Evolutionary conservation across 1,140 invertebrate species (phyloP).

Genomic region (Ptiloglossa arizonensis): DNA sequence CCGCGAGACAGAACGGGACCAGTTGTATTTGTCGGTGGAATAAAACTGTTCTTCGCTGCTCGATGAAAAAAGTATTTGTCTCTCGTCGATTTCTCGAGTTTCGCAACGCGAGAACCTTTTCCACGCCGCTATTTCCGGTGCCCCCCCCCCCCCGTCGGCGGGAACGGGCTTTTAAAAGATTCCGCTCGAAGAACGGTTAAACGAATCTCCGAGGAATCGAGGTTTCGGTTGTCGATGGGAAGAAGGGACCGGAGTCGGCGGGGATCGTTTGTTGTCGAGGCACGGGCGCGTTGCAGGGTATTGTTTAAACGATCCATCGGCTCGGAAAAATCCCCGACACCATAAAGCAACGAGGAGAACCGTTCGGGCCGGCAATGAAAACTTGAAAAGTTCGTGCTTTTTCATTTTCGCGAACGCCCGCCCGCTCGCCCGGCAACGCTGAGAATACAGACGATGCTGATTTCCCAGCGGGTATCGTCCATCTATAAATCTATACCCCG

Average conservation of each 20-base stretch:
- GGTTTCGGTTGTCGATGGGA: background rate
- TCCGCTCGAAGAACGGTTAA: constrained; percentile 6
- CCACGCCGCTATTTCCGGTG: no score
- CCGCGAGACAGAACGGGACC: no score
- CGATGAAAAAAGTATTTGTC: no score
- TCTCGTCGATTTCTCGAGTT: background rate
- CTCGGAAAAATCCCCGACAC: constrained; percentile 17
- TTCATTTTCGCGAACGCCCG: constrained; percentile 46
- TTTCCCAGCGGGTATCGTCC: constrained; percentile 70
- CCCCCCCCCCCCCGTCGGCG: no score
- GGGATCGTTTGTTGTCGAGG: background rate
- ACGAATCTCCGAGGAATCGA: constrained; percentile 6
- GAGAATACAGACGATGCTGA: constrained; percentile 69
- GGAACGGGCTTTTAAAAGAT: background rate
- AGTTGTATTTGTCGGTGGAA: no score
- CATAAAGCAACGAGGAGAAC: constrained; percentile 5
- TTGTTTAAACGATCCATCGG: constrained; percentile 44
- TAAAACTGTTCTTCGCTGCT: no score
- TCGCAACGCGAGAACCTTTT: background rate
- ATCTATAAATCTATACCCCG: constrained; percentile 72
- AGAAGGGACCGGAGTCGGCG: background rate
- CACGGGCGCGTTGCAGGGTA: background rate
- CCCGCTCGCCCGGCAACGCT: constrained; percentile 24
- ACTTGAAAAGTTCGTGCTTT: constrained; percentile 63
- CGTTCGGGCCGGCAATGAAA: constrained; percentile 59